phyloP scores from a whole-genome alignment of 2,113 vertebrate genomes.

The Gnathonemus longibarbis region DNA sequence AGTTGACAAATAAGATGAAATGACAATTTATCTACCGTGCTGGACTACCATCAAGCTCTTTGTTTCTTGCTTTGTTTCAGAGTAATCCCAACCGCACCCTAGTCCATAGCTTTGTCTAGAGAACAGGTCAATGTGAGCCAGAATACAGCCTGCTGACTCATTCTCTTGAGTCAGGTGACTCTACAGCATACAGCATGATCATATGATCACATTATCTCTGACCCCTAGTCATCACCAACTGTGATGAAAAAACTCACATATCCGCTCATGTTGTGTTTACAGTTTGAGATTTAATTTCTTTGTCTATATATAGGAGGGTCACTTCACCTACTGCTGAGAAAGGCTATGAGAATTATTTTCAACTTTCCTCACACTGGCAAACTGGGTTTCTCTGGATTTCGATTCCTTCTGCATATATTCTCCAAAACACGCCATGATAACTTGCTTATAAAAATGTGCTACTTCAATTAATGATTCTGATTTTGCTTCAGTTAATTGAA shows the following conservation, averaged over 20 bases:
- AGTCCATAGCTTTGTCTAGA: neutral
- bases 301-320: neutral
- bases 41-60: neutral
- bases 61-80: constrained; percentile 29
- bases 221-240: neutral
- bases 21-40: neutral
- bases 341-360: neutral
- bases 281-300: neutral
- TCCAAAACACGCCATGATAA: neutral
- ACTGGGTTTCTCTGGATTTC: neutral
- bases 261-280: neutral
- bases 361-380: neutral
- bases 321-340: neutral
- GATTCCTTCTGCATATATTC: neutral
- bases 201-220: neutral
- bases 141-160: neutral
- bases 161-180: neutral
- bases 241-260: neutral
- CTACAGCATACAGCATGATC: neutral
- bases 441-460: neutral
- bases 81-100: neutral
- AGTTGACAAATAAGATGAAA: neutral
- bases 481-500: neutral
- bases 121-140: neutral
- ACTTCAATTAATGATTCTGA: neutral